phyloP scores from a whole-genome alignment of 2,797 vertebrate species.

The Coluber constrictor region DNA sequence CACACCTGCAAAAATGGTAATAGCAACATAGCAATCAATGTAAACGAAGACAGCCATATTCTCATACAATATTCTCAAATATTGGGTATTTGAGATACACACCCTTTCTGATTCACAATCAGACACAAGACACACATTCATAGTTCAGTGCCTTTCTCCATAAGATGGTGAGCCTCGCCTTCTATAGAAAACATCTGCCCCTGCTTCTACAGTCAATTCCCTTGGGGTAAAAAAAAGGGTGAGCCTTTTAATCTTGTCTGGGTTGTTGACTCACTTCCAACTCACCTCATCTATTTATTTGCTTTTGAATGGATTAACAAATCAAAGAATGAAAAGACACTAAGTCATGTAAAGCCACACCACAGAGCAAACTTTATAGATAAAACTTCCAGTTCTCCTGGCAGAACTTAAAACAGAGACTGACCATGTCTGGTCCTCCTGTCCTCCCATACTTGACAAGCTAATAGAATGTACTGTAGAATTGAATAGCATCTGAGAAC shows the following conservation, averaged over 20 bases:
- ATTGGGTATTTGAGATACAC: background rate
- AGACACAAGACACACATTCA: background rate
- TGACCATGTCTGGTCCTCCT: background rate
- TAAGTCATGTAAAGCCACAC: background rate
- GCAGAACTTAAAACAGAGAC: background rate
- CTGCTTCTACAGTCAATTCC: background rate
- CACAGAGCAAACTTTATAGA: background rate
- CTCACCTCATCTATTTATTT: background rate
- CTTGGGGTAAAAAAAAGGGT: background rate
- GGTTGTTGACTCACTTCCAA: background rate
- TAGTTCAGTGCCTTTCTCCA: background rate
- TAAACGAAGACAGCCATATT: background rate
- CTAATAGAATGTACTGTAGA: background rate
- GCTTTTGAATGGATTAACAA: background rate
- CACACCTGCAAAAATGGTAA: background rate
- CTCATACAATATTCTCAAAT: background rate
- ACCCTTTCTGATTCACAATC: background rate
- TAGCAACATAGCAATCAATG: background rate
- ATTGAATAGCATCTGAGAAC: background rate
- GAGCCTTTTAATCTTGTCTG: background rate
- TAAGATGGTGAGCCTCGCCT: background rate
- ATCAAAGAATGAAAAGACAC: background rate
- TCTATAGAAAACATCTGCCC: background rate
- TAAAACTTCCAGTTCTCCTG: background rate
- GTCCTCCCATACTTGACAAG: background rate